Evolutionary conservation across 2,797 vertebrate species (phyloP), one percentile per base, ranked within the genome.

Genomic region (Smutsia gigantea): DNA sequence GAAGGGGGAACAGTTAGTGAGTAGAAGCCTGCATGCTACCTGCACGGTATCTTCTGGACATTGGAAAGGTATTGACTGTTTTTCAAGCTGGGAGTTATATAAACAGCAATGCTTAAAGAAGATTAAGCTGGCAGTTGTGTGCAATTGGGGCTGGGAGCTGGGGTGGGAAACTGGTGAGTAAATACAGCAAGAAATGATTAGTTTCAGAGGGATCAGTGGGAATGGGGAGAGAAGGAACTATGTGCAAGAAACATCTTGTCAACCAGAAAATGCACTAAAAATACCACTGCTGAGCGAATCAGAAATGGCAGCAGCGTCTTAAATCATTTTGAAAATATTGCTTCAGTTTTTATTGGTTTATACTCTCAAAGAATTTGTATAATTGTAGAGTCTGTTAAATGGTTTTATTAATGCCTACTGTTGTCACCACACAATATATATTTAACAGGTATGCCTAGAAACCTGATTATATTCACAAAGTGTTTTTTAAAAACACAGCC

Each of bases 211-310:
- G 82, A 96, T 55, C 61, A 87, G 66, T 81, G 92, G 97, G 96
- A 97, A 78, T 72, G 14, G 89, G 72, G 31, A 95, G n/a, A 77
- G 51, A 0, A 90, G 94, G 97, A 96, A 94, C 55, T 71, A 55
- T 31, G 63, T 68, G 53, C 42, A 97, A 95, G 89, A 96, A 94
- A 86, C 88, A 66, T 84, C 53, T 68, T 96, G 96, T 97, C 91
- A 95, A 97, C 97, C 46, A 79, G 94, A 97, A 97, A 98, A 97
- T 15, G 7, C 15, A 13, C 31, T 91, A 79, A 87, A 96, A 95
- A 91, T 74, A 95, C 12, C 90, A 64, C 72, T 11, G 11, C 31
- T 94, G 74, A 93, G 85, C 61, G 93, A 97, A 95, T 84, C 1
- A 85, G 93, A 93, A 97, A 96, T 64, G 59, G 51, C 93, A 97